A percentile compares a stretch with the other conserved stretches of the same genome.
Evolutionary conservation across 2,888 invertebrate genomes (phyloP).

Genomic region (Troides oblongomaculatus): DNA sequence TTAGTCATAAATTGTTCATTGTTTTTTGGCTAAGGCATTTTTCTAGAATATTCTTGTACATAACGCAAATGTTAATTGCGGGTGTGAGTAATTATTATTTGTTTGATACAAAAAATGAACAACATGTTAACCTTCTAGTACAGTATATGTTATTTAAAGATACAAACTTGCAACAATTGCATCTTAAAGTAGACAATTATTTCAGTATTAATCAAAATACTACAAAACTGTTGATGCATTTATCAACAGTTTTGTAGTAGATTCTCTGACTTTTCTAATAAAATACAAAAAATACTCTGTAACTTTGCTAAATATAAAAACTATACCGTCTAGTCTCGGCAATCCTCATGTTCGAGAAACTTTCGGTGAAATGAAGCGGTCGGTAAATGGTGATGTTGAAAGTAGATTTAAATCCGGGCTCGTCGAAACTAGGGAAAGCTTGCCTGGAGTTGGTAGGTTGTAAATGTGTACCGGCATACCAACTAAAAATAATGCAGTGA

Average conservation of each 20-base stretch:
- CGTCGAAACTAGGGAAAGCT: constrained; percentile 92
- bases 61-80: too few relatives aligned
- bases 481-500: constrained; percentile 67
- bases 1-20: too few relatives aligned
- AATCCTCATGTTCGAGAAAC: constrained; percentile 65
- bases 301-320: neutral
- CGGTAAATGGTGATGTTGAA: constrained; percentile 78
- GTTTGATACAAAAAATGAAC: too few relatives aligned
- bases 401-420: constrained; percentile 82
- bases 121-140: too few relatives aligned
- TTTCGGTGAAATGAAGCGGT: constrained; percentile 51
- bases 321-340: constrained; percentile 44
- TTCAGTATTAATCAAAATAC: neutral
- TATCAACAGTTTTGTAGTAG: too few relatives aligned
- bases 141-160: too few relatives aligned
- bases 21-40: too few relatives aligned
- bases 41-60: too few relatives aligned
- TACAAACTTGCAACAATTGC: neutral
- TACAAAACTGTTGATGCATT: too few relatives aligned
- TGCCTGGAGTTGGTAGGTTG: constrained; percentile 88
- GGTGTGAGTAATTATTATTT: too few relatives aligned
- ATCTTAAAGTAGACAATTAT: neutral
- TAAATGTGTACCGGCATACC: constrained; percentile 88
- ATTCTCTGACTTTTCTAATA: too few relatives aligned
- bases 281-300: too few relatives aligned